These are phyloP conservation scores for Cochlearius cochlearius DNA, from an alignment of 2,113 vertebrate genomes.

Conservation along the genomic window DNA sequence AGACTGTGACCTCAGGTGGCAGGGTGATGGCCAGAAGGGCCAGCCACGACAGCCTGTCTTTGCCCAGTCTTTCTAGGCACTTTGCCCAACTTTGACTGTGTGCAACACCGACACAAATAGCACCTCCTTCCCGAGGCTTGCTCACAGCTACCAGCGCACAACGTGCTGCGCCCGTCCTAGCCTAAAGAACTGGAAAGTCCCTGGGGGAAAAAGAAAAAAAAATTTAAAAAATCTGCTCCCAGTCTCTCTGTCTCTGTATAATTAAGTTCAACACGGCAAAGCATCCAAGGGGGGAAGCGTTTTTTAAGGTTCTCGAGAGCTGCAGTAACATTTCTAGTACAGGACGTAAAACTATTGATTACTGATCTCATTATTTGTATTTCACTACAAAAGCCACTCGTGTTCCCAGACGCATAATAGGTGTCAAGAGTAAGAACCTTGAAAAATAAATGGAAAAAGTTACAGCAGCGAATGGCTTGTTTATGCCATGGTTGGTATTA, in stretches of 20 bases:
- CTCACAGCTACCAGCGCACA: not conserved
- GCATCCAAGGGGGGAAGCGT: not conserved
- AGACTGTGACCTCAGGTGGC: not conserved
- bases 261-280: constrained; percentile 38
- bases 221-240: not conserved
- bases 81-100: not conserved
- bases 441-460: constrained; percentile 12
- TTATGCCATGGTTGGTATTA: constrained; percentile 38
- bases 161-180: not conserved
- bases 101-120: not conserved
- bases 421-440: not conserved
- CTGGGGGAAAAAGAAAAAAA: constrained; percentile 43
- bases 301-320: not conserved
- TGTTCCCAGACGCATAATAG: not conserved
- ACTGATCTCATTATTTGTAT: not conserved
- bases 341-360: not conserved
- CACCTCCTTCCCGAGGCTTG: not conserved
- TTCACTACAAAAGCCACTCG: not conserved
- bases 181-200: not conserved
- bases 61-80: not conserved
- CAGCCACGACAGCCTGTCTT: not conserved
- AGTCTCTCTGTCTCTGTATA: constrained; percentile 44
- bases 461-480: constrained; percentile 4
- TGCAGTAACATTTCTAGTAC: accelerated
- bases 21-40: not conserved